Base-by-base conservation (phyloP, 2,113 vertebrate species). In the Isurus oxyrinchus region DNA sequence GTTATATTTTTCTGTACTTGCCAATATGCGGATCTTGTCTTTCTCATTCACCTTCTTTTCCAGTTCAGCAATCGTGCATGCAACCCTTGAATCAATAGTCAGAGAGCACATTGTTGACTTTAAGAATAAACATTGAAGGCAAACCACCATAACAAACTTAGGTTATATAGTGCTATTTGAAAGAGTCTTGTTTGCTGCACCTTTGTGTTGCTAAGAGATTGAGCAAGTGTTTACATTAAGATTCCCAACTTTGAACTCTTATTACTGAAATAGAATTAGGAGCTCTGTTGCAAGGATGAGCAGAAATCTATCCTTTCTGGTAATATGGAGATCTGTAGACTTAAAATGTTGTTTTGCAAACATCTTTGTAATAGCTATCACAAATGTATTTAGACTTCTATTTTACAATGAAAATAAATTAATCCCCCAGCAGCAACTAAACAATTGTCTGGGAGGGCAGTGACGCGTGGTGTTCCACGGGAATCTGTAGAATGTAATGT, bases 141-240 rank as follows among this genome's bases (percentile, higher is more conserved):
- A 63, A 61, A 63, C 90, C 90, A 93, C 90, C 90, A 94, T 94
- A 63, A 63, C 90, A 63, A 16, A 63, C 90, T 94, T 94, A 40
- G 35, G 90, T 63, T 40, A 94, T 94, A 66, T 94, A 21, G 16
- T 94, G 59, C 14, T 63, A 5, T 63, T 63, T 94, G 59, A 94
- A 91, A 91, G n/a, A 94, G 59, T 63, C 90, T 94, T 94, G 35
- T 94, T 94, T 94, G 90, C 90, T 94, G 90, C 90, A 63, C 90
- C 59, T 94, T 49, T 40, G 59, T 94, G 90, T 94, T 94, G 90
- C 90, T n/a, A 94, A 61, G 90, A n/a, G 90, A 94, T 40, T 94
- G 40, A 94, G 90, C 61, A 35, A 40, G 14, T 94, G 90, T 94
- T 94, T 94, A 40, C 90, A 63, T 94, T 63, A 23, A 59, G 90